A percentile compares a stretch with the other conserved stretches of the same genome.
phyloP scores from a whole-genome alignment of 2,888 invertebrate species.

The Erebia palarica region DNA sequence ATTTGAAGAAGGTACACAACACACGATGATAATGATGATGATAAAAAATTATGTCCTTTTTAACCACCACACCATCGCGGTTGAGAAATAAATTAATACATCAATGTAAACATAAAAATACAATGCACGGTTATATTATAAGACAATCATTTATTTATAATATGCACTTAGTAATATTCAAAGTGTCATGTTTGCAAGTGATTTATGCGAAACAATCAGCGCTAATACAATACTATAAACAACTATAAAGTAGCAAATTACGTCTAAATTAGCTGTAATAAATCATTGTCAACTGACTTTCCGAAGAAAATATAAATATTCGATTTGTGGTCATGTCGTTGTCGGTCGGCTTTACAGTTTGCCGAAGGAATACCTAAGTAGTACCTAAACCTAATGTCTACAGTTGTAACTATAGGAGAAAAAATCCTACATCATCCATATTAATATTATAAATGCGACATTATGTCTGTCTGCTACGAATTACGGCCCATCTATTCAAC shows the following conservation, averaged over 20 bases:
- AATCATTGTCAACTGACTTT: slow-evolving; percentile 21
- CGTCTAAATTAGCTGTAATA: slow-evolving; percentile 14
- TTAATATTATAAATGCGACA: too few species aligned
- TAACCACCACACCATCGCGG: not conserved
- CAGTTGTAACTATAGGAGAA: too few species aligned
- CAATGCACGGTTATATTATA: not conserved
- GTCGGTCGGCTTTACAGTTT: not conserved
- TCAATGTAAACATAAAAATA: not conserved
- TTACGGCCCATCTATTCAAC: too few species aligned
- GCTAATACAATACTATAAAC: slow-evolving; percentile 13
- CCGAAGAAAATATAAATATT: not conserved
- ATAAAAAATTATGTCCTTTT: not conserved
- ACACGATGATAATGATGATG: not conserved
- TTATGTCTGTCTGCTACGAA: too few species aligned
- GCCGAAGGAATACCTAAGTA: not conserved
- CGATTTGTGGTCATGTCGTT: not conserved
- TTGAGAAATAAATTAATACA: not conserved
- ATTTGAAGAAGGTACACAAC: not conserved
- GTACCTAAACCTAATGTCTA: too few species aligned
- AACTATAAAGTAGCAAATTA: slow-evolving; percentile 18
- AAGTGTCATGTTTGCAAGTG: slow-evolving; percentile 9
- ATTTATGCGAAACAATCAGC: slow-evolving; percentile 15
- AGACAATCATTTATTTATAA: slow-evolving; percentile 8
- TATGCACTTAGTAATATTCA: not conserved
- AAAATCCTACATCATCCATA: too few species aligned